These are phyloP conservation scores for Gymnocheta viridis DNA, from an alignment of 2,888 invertebrate genomes.

Conservation along the genomic window DNA sequence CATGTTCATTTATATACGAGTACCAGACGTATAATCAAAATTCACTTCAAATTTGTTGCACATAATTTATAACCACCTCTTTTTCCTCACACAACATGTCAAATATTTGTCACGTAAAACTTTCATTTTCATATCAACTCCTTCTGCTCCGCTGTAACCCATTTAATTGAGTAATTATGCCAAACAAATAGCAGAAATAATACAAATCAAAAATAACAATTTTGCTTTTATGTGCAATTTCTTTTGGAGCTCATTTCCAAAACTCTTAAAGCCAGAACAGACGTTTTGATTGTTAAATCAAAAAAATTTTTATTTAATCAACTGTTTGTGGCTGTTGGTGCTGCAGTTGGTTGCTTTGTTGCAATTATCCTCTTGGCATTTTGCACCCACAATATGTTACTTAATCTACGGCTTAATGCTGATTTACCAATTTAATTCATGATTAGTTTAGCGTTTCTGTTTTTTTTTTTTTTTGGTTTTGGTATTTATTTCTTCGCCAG, in stretches of 20 bases:
- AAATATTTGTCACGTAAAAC: slow-evolving; percentile 63
- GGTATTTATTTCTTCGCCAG: background rate
- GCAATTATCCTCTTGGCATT: slow-evolving; percentile 69
- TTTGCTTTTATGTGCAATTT: slow-evolving; percentile 23
- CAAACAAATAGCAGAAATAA: slow-evolving; percentile 56
- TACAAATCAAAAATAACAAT: slow-evolving; percentile 40
- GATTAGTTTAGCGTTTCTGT: slow-evolving; percentile 49
- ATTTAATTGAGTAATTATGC: slow-evolving; percentile 67
- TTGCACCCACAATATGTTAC: slow-evolving; percentile 69
- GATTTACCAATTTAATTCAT: slow-evolving; percentile 63
- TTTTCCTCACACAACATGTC: slow-evolving; percentile 35
- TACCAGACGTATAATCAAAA: slow-evolving; percentile 41
- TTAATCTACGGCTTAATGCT: slow-evolving; percentile 66
- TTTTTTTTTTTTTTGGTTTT: background rate
- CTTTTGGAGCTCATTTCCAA: slow-evolving; percentile 15
- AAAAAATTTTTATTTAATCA: slow-evolving; percentile 58
- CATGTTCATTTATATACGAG: slow-evolving; percentile 9
- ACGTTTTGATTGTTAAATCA: slow-evolving; percentile 50
- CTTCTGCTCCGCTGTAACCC: slow-evolving; percentile 45
- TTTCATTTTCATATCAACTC: slow-evolving; percentile 62
- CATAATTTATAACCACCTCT: slow-evolving; percentile 54
- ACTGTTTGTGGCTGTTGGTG: slow-evolving; percentile 35
- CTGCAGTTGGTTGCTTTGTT: slow-evolving; percentile 33
- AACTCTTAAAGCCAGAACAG: slow-evolving; percentile 24
- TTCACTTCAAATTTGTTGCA: slow-evolving; percentile 42